Conservation (phyloP, 2,888 invertebrate genomes). For the Parthenolecanium corni region DNA sequence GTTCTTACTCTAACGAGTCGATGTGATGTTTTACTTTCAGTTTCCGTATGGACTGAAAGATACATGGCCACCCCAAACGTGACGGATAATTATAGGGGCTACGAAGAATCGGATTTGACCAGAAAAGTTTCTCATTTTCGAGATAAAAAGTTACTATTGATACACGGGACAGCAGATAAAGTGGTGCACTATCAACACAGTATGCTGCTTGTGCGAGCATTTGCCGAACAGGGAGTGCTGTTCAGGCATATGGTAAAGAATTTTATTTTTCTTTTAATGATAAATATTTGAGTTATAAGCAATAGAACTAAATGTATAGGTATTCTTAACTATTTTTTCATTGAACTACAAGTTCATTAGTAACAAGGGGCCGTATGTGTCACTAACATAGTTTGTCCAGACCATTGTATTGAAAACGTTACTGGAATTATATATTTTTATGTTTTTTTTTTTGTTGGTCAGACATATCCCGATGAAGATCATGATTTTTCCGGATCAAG, state of each 20-base stretch:
- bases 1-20: neutral
- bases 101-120: constrained; percentile 66
- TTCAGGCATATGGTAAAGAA: constrained; percentile 65
- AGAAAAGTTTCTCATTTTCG: constrained; percentile 65
- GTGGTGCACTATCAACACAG: constrained; percentile 79
- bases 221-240: constrained; percentile 66
- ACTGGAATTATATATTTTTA: too few relatives aligned
- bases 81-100: constrained; percentile 54
- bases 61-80: constrained; percentile 62
- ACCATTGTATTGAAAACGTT: too few relatives aligned
- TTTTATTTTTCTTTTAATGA: neutral
- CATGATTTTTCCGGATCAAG: constrained; percentile 61
- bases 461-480: constrained; percentile 81
- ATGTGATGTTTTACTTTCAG: constrained; percentile 43
- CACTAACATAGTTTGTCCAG: too few relatives aligned
- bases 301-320: too few relatives aligned
- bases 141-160: constrained; percentile 39
- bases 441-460: too few relatives aligned
- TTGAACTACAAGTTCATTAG: neutral
- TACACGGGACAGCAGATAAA: constrained; percentile 76
- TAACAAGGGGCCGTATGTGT: too few relatives aligned
- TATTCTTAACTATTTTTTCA: too few relatives aligned
- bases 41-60: constrained; percentile 81
- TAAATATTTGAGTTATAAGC: neutral
- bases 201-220: constrained; percentile 67